Conservation (phyloP, 2,888 invertebrate species). For the Parascotia fuliginaria region DNA sequence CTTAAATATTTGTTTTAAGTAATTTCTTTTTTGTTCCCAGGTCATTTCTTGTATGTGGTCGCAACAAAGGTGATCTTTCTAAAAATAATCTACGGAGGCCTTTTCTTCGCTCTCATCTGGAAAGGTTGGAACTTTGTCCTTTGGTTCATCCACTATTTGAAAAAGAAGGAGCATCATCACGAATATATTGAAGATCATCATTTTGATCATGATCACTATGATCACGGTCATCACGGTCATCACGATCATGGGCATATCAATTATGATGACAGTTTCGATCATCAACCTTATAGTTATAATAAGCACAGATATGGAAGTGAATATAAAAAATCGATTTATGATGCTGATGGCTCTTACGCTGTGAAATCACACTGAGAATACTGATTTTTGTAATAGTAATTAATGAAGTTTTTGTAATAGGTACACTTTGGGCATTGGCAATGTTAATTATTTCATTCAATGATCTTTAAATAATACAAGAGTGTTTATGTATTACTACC, state of each 20-base stretch:
- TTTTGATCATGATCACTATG: slow-evolving; percentile 32
- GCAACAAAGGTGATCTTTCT: slow-evolving; percentile 73
- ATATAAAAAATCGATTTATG: slow-evolving; percentile 61
- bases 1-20: not conserved
- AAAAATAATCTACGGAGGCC: slow-evolving; percentile 71
- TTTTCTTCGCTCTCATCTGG: slow-evolving; percentile 63
- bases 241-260: slow-evolving; percentile 20
- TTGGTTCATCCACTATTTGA: slow-evolving; percentile 75
- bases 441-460: too few relatives aligned
- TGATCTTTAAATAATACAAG: too few relatives aligned
- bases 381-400: too few relatives aligned
- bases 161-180: slow-evolving; percentile 61
- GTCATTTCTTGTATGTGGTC: slow-evolving; percentile 75
- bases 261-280: slow-evolving; percentile 37
- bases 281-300: slow-evolving; percentile 33
- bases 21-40: slow-evolving; percentile 61
- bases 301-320: slow-evolving; percentile 25
- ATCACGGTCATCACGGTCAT: slow-evolving; percentile 29
- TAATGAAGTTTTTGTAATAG: too few relatives aligned
- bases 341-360: slow-evolving; percentile 76
- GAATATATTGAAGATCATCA: slow-evolving; percentile 65
- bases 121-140: slow-evolving; percentile 74
- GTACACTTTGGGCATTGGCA: too few relatives aligned
- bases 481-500: too few relatives aligned
- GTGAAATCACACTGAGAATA: slow-evolving; percentile 44